Evolutionary conservation across 2,113 vertebrate species (phyloP), one percentile per base, ranked within the genome.

Genomic region (Apodemus sylvaticus): DNA sequence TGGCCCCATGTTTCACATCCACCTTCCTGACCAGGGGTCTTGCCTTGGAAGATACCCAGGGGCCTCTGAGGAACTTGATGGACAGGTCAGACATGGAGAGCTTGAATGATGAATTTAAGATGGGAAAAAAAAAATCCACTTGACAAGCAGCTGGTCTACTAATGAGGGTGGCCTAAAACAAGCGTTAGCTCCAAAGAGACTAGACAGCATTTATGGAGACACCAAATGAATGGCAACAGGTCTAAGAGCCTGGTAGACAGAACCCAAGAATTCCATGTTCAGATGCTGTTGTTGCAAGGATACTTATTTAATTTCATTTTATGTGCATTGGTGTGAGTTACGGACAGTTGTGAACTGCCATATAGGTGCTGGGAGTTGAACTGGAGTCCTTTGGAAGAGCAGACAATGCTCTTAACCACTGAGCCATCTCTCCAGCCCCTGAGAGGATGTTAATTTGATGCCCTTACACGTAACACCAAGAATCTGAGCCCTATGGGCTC

Each of bases 11-110:
- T 39, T 96, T 93, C 68, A 4, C 42, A 94, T 58, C 4, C 16
- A n/a, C 42, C 86, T 96, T 83, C 55, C 29, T 48, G n/a, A 93
- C 66, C 94, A 88, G 70, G 90, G 70, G 22, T 20, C 42, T 92
- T 68, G 66, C n/a, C 83, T 91, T 89, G 24, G 29, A 31, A 55
- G 81, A 70, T 2, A 51, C 62, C 24, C 7, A 1, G 26, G 26
- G 24, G 53, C 55, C 55, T 96, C 51, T 20, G 12, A 90, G 51
- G 53, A 51, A 42, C 62, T 86, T 48, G 45, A 60, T 10, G 53
- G 3, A 39, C 51, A 76, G 58, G 74, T 94, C 51, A 83, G 36
- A 92, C 20, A 42, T 31, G 31, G 29, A 11, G 26, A 83, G 34
- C 13, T 51, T 73, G 29, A 29, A 4, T 10, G 66, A 78, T 78